These are phyloP conservation scores for Drosophila azteca DNA, from an alignment of 1,140 invertebrate genomes.

Conservation along the genomic window DNA sequence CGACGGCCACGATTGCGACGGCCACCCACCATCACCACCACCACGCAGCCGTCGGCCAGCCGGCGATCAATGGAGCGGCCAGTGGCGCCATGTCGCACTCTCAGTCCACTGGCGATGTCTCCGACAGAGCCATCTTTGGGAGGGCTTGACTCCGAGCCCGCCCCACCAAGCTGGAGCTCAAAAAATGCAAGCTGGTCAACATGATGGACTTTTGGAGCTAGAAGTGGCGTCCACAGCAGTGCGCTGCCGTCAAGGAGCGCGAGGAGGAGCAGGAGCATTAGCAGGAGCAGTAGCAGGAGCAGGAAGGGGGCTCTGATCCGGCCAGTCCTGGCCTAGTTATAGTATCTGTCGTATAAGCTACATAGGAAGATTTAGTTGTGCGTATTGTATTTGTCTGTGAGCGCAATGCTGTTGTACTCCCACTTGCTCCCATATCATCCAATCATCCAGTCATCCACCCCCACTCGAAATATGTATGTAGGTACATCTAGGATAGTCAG, in stretches of 20 bases:
- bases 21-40: constrained; percentile 69
- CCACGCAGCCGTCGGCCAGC: constrained; percentile 32
- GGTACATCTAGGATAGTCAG: background rate
- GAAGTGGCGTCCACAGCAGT: constrained; percentile 81
- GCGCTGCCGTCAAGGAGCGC: constrained; percentile 60
- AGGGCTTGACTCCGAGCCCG: constrained; percentile 85
- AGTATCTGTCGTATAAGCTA: constrained; percentile 57
- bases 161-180: constrained; percentile 82
- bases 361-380: constrained; percentile 34
- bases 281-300: too few relatives aligned
- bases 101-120: constrained; percentile 86
- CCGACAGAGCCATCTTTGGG: constrained; percentile 85
- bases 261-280: constrained; percentile 43
- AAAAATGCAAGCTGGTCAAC: constrained; percentile 83
- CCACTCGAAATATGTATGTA: constrained; percentile 34
- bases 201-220: constrained; percentile 84
- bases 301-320: background rate
- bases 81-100: constrained; percentile 84
- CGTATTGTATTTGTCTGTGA: constrained; percentile 48
- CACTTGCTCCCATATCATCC: constrained; percentile 11
- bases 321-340: constrained; percentile 34
- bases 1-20: constrained; percentile 71
- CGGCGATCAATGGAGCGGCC: too few relatives aligned
- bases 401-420: constrained; percentile 56
- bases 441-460: background rate